Base-by-base conservation (phyloP, 2,113 vertebrate genomes). In the Pluvialis apricaria region DNA sequence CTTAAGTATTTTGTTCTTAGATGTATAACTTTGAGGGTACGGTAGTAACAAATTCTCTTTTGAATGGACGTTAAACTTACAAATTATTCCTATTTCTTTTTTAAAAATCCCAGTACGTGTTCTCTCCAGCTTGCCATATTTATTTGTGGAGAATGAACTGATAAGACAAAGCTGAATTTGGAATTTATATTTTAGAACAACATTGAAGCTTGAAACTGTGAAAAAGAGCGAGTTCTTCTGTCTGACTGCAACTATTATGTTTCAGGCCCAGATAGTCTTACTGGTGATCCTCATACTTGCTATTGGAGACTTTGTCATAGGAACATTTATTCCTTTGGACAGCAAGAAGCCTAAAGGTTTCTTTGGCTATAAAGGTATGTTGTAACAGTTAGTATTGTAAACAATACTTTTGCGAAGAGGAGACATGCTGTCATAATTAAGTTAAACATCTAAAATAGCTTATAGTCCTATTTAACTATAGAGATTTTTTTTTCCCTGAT, bases 221-320 rank as follows among this genome's bases (percentile, higher is more conserved):
- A 54, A 58, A 54, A 75, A 61, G 32, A 70, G 7, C 25, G 83
- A 32, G 36, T 73, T 79, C 47, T 84, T 88, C 44, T 91, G 32
- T 85, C 81, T 98, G 38, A 92, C 80, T 91, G 61, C 69, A 75
- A 6, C 76, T 82, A 80, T 90, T 97, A 29, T 88, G 98, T 98
- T 98, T 71, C 95, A 98, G 99, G 99, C 99, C 70, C 99, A 99
- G 97, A 99, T 99, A 96, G 99, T 99, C 94, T 97, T 99, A 75
- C 97, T 99, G 72, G 64, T 99, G 88, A 99, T 99, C 94, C 98
- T 99, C 24, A 89, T 99, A 75, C 80, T 98, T 55, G 99, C 99
- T 68, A 99, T 99, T 90, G 95, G 97, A 92, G 99, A 99, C 97
- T 99, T 99, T 86, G 97, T 99, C 66, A 99, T 99, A 68, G 99